Evolutionary conservation across 2,888 invertebrate species (phyloP).

Genomic region (Lithophane semibrunnea): DNA sequence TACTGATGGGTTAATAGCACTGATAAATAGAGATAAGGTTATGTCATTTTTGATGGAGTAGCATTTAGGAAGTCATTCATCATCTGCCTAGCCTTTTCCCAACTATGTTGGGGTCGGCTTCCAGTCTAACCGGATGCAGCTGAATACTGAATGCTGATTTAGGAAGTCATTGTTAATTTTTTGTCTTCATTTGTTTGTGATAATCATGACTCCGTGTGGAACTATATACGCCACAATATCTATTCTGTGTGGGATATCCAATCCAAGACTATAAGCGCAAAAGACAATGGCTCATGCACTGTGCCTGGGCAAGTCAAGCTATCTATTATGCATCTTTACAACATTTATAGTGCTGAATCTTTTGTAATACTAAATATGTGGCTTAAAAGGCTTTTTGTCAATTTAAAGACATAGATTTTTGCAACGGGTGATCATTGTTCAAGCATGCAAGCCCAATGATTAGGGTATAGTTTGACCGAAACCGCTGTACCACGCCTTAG

Average conservation of each 20-base stretch:
- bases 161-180: not conserved
- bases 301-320: not conserved
- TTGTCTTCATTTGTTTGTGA: not conserved
- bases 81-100: too few species aligned
- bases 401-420: not conserved
- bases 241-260: not conserved
- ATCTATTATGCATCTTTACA: not conserved
- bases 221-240: not conserved
- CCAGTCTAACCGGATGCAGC: too few species aligned
- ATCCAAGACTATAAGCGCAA: not conserved
- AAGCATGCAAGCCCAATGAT: not conserved
- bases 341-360: not conserved
- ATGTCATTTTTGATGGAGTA: slow-evolving; percentile 24
- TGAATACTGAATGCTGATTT: too few species aligned
- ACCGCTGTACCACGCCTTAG: too few species aligned
- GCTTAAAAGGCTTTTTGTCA: not conserved
- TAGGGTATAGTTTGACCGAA: not conserved
- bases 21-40: slow-evolving; percentile 29
- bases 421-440: not conserved
- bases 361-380: not conserved
- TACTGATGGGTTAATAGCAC: slow-evolving; percentile 32
- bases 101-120: too few species aligned
- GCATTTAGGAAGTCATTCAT: too few species aligned
- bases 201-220: not conserved
- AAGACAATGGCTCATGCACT: not conserved